Conservation (phyloP, 53 echinoderm and acorn worm genomes). For the Pentamera pediparva region DNA sequence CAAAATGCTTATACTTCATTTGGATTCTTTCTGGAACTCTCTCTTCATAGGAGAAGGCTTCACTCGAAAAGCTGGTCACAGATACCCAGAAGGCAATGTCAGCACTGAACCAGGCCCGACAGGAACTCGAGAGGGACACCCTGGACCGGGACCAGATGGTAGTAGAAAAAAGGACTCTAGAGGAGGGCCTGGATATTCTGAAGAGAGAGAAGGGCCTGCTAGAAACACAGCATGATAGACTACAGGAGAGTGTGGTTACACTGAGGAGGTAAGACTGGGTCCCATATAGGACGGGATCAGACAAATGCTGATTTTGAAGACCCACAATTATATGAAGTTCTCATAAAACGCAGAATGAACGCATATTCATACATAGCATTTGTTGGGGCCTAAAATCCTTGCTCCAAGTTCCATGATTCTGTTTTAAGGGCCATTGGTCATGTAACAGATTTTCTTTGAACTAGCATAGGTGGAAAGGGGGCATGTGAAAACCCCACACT, state of each 20-base stretch:
- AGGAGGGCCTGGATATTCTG: conserved; percentile 45
- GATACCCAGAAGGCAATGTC: conserved; percentile 53
- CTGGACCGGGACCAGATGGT: conserved; percentile 75
- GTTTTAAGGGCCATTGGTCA: not conserved
- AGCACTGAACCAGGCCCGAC: conserved; percentile 54
- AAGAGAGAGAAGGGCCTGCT: conserved; percentile 60
- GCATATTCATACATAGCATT: too few species aligned
- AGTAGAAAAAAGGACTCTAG: conserved; percentile 52
- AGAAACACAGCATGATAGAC: conserved; percentile 51
- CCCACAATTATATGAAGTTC: too few species aligned
- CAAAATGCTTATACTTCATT: too few species aligned
- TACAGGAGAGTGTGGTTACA: conserved; percentile 57
- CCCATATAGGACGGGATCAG: too few species aligned
- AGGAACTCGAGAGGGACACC: conserved; percentile 54
- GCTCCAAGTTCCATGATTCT: not conserved
- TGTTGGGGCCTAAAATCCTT: not conserved
- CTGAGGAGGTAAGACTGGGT: conserved; percentile 61
- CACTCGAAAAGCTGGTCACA: conserved; percentile 66
- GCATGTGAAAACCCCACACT: too few species aligned
- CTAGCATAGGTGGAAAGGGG: too few species aligned
- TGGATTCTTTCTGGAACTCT: too few species aligned
- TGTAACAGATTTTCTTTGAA: too few species aligned
- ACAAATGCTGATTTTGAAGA: too few species aligned
- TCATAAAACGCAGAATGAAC: too few species aligned
- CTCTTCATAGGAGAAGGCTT: conserved; percentile 58